Percentiles rank a stretch among this genome's conserved stretches.
These are phyloP conservation scores for Ammodramus savannarum DNA, from an alignment of 2,113 vertebrate species.

Conservation along the genomic window DNA sequence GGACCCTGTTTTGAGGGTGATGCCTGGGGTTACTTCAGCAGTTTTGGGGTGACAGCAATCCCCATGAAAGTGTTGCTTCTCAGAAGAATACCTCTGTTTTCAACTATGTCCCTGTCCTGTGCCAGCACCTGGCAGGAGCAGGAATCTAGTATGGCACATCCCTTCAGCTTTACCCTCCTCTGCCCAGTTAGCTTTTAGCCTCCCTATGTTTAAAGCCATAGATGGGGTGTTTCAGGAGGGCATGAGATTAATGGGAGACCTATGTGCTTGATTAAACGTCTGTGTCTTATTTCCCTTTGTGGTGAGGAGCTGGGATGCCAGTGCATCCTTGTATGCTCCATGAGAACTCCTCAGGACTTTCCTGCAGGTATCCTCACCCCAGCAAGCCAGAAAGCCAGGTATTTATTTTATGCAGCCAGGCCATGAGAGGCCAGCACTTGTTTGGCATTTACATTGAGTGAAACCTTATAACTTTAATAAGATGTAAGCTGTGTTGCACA, in stretches of 20 bases:
- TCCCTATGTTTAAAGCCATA: not conserved
- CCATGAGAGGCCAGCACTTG: not conserved
- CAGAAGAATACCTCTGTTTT: not conserved
- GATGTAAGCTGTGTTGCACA: conserved; percentile 51
- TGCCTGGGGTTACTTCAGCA: not conserved
- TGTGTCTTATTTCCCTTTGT: not conserved
- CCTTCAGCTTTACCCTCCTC: not conserved
- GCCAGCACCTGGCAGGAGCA: not conserved
- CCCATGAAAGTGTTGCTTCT: accelerated
- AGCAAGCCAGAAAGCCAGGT: not conserved
- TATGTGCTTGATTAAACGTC: not conserved
- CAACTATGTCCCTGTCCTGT: not conserved
- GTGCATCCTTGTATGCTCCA: not conserved
- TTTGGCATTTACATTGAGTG: conserved; percentile 56
- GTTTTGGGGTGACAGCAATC: not conserved
- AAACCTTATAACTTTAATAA: conserved; percentile 67
- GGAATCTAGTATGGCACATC: not conserved
- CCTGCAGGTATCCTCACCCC: not conserved
- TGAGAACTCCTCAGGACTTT: not conserved
- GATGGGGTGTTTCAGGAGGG: not conserved
- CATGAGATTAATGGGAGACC: not conserved
- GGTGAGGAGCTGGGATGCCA: accelerated
- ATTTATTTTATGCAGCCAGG: not conserved
- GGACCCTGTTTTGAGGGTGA: not conserved
- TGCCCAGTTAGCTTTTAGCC: not conserved